Base-by-base conservation (phyloP, 1,140 invertebrate genomes). In the Brachionus rotundiformis region DNA sequence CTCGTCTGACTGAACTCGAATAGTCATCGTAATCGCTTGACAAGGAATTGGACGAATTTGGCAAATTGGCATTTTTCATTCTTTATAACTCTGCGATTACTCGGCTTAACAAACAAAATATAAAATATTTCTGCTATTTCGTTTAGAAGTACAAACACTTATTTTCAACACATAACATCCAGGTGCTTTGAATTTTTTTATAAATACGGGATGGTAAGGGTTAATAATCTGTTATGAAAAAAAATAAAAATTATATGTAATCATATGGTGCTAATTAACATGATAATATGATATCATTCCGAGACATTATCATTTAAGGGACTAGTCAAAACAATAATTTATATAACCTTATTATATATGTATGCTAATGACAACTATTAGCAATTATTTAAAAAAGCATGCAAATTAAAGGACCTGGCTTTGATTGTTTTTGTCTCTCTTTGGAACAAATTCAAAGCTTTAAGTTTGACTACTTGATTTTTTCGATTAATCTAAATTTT, bases 51-150 rank as follows among this genome's bases (percentile, higher is more conserved):
- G 54, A 59, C 19, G 76, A 79, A 39, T 79, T 79, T 10, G 59
- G 29, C 25, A 31, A 41, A 41, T 79, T 59, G 59, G 19, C 47
- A 59, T 63, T 63, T 79, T 63, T 79, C 76, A 79, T 79, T 79
- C 11, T 73, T 44, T 23, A 71, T 71, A 25, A 44, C 19, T 44
- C 23, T 23, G 10, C 7, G 13, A 33, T 13, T 36, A 31, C 16
- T 16, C 31, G 29, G 29, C 27, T 33, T 68, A 16, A 36, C 7
- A 68, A 33, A n/a, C 31, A 68, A 8, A 63, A 13, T 6, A 31
- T n/a, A 59, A 11, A 59, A 59, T 23, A 13, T 31, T 2, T 63
- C 11, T 63, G 13, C 1, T 49, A 19, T 7, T 19, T 54, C 47
- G 47, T 19, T 54, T 54, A 54, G 16, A 0, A 19, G 47, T 54